Evolutionary conservation across 2,113 vertebrate species (phyloP).

Genomic region (Aythya baeri): DNA sequence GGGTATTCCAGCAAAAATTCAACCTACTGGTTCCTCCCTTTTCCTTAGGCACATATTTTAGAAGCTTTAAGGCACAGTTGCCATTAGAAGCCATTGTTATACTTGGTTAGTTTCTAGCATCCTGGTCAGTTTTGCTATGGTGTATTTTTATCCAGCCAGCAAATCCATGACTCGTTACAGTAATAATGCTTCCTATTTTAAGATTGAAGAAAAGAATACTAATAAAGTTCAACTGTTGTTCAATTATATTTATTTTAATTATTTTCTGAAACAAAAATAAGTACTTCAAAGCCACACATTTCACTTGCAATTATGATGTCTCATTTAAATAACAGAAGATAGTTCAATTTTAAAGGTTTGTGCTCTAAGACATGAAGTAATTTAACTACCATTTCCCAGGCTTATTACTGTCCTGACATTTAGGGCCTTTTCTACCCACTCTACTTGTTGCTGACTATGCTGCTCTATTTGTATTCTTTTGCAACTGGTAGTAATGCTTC

Average conservation of each 20-base stretch:
- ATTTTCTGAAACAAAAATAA: neutral
- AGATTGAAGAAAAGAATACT: neutral
- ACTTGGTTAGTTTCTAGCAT: neutral
- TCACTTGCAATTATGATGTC: neutral
- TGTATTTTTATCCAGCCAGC: neutral
- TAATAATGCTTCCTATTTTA: neutral
- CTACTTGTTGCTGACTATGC: neutral
- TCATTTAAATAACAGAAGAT: neutral
- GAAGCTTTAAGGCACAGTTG: neutral
- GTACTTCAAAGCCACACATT: neutral
- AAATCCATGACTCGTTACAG: neutral
- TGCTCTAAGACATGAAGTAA: neutral
- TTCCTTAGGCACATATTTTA: neutral
- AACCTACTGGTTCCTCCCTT: neutral
- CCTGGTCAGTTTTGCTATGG: neutral
- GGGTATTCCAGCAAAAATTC: neutral
- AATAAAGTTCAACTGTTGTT: neutral
- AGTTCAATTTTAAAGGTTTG: neutral
- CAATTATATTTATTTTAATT: neutral
- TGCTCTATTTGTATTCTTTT: neutral
- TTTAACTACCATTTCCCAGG: neutral
- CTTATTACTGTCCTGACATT: neutral
- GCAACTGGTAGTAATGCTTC: neutral
- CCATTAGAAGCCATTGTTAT: neutral
- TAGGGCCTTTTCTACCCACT: neutral